Evolutionary conservation across 2,888 invertebrate genomes (phyloP), one percentile per base, ranked within the genome.

Genomic region (Eupithecia inturbata): DNA sequence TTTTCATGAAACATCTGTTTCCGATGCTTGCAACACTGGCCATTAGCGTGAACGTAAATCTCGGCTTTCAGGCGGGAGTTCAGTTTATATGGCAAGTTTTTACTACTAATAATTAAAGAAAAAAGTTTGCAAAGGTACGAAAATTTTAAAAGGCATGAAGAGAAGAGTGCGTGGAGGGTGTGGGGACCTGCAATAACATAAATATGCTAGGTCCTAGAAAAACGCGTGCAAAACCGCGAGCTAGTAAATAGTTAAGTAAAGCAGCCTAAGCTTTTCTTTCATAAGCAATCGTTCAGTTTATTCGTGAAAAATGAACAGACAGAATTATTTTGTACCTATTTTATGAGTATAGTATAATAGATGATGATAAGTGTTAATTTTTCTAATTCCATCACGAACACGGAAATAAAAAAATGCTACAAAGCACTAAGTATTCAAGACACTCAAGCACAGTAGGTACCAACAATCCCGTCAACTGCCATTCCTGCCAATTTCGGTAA

Each of bases 1-100:
- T 71, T 74, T 76, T 77, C 74, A 74, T 77, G 74, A 74, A 71
- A 79, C 76, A 76, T 76, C 75, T 76, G 75, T 76, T 76, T 73
- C 72, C 64, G 64, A 72, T 70, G 73, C 53, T 77, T 71, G 72
- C 76, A 73, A 73, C 73, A 73, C 70, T 72, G 71, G 73, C 73
- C 75, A 77, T 76, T 77, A 76, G 60, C 22, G 31, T 45, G n/a
- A 72, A 33, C 33, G 64, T 78, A 74, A 77, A 76, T 78, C 76
- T 70, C 74, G 60, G 64, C 70, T 76, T 76, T 68, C 73, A 68
- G 33, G 67, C 66, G 60, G 33, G 31, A 63, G 33, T 63, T 68
- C 66, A 36, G 71, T 64, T 64, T 64, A 64, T 33, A 33, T 57
- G 57, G 57, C 57, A 57, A 57, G 26, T 26, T 57, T 49, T 22